Evolutionary conservation across 2,888 invertebrate genomes (phyloP).

Genomic region (Amorpha juglandis): DNA sequence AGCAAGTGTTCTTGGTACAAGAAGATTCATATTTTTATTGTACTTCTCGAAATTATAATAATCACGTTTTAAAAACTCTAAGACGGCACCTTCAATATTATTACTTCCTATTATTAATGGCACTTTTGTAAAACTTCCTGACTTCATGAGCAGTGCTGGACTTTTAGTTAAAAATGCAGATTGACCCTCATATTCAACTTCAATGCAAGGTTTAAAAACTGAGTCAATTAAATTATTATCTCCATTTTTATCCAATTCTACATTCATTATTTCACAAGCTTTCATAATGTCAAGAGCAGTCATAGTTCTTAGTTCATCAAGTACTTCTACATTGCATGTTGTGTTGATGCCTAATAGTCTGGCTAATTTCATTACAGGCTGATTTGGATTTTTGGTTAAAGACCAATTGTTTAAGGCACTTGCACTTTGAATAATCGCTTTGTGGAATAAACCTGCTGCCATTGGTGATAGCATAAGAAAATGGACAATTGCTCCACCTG

Average conservation of each 20-base stretch:
- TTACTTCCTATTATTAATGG: constrained; percentile 76
- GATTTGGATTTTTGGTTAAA: constrained; percentile 63
- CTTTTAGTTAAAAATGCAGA: constrained; percentile 71
- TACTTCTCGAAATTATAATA: constrained; percentile 65
- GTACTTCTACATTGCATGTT: constrained; percentile 57
- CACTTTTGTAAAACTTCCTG: constrained; percentile 72
- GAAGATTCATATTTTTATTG: constrained; percentile 59
- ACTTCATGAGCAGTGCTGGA: constrained; percentile 66
- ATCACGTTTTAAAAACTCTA: constrained; percentile 55
- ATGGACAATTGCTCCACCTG: constrained; percentile 77
- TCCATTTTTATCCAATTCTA: constrained; percentile 32
- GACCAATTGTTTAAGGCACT: constrained; percentile 74
- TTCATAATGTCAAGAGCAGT: constrained; percentile 58
- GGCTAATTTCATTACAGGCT: constrained; percentile 58
- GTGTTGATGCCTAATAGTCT: constrained; percentile 59
- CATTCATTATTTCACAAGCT: constrained; percentile 45
- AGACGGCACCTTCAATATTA: constrained; percentile 63
- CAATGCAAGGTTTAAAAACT: constrained; percentile 73
- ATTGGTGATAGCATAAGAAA: constrained; percentile 78
- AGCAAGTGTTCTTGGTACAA: constrained; percentile 65
- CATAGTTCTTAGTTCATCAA: constrained; percentile 61
- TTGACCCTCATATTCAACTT: constrained; percentile 73
- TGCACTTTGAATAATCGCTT: constrained; percentile 75
- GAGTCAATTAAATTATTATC: constrained; percentile 56
- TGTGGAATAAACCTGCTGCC: constrained; percentile 76